Conservation (phyloP, 2,888 invertebrate genomes). For the Pelosia muscerda region DNA sequence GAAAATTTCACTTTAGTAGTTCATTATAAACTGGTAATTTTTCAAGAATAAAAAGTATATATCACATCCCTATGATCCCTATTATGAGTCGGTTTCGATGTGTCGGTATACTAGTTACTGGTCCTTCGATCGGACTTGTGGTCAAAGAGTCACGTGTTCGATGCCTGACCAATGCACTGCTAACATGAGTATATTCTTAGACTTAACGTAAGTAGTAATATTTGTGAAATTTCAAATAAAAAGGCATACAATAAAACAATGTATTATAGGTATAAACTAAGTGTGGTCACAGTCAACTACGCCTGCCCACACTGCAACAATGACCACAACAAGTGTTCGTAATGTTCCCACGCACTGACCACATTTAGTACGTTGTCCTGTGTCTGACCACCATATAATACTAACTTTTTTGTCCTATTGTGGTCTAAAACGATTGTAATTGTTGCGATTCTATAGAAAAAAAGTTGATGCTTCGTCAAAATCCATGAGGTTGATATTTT, state of each 20-base stretch:
- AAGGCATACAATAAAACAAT: background rate
- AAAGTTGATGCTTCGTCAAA: background rate
- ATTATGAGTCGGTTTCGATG: no score
- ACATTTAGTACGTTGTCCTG: conserved; percentile 20
- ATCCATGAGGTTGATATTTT: background rate
- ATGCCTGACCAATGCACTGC: no score
- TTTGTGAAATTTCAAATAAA: background rate
- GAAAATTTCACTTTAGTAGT: no score
- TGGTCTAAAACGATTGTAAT: background rate
- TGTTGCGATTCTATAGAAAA: background rate
- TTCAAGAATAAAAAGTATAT: no score
- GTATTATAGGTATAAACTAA: conserved; percentile 11
- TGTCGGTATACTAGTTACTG: no score
- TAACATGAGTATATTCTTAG: no score
- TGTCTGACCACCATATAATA: conserved; percentile 28
- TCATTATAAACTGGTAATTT: no score
- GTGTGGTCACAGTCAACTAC: conserved; percentile 15
- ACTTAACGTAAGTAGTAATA: no score
- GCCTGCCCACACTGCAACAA: conserved; percentile 10
- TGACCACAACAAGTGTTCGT: conserved; percentile 15
- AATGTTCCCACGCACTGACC: conserved; percentile 20
- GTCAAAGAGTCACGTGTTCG: no score
- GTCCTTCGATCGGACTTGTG: no score
- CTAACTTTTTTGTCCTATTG: conserved; percentile 2
- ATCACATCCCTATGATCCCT: no score